A percentile compares a stretch with the other conserved stretches of the same genome.
These are phyloP conservation scores for Lanius collurio DNA, from an alignment of 2,113 vertebrate genomes.

Conservation along the genomic window DNA sequence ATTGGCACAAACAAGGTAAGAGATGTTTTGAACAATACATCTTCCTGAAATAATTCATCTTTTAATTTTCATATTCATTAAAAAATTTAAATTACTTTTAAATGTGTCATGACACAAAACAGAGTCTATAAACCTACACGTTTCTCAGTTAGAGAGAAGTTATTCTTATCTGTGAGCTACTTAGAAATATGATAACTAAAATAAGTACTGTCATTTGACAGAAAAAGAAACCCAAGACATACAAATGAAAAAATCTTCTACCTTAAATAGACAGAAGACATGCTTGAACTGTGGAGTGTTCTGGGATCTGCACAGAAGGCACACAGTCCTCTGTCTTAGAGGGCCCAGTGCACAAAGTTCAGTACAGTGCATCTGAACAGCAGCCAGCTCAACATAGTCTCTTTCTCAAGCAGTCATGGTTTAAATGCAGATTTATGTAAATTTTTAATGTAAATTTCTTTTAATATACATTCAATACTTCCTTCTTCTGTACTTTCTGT, in stretches of 20 bases:
- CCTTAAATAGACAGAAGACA: background rate
- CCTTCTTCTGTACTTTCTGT: background rate
- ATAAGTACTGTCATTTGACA: background rate
- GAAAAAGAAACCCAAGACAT: background rate
- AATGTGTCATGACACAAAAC: background rate
- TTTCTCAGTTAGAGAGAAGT: background rate
- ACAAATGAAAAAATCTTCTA: background rate
- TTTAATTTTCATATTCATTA: constrained; percentile 9
- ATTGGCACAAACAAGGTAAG: background rate
- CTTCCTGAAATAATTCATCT: background rate
- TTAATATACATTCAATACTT: background rate
- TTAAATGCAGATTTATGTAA: background rate
- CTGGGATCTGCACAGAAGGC: background rate
- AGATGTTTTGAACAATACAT: background rate
- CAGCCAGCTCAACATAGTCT: background rate
- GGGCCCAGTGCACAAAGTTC: background rate
- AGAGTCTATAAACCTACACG: background rate
- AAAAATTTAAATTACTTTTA: background rate
- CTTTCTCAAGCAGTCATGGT: background rate
- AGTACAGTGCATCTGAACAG: background rate
- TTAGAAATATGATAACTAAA: background rate
- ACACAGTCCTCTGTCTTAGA: too few relatives aligned
- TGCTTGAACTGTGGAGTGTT: background rate
- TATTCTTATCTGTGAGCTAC: background rate
- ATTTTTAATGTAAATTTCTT: background rate